Percentiles rank a stretch among this genome's conserved stretches.
phyloP scores from a whole-genome alignment of 1,140 invertebrate genomes.

The Cardiocondyla obscurior region DNA sequence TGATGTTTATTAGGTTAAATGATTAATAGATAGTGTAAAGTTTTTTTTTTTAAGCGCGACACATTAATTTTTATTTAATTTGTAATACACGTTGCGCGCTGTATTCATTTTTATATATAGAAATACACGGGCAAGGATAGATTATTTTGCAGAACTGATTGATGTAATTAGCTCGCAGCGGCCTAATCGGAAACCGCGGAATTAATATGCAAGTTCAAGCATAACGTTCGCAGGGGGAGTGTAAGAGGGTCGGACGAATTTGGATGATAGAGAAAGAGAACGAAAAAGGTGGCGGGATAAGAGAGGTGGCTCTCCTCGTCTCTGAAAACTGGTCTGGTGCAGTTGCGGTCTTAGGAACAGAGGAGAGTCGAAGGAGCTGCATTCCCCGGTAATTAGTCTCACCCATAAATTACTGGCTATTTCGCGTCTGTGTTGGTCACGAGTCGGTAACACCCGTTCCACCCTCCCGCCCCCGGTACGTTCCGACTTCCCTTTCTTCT shows the following conservation, averaged over 20 bases:
- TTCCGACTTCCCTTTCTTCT: constrained; percentile 32
- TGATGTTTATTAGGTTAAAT: constrained; percentile 6
- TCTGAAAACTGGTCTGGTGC: constrained; percentile 70
- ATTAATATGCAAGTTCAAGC: constrained; percentile 40
- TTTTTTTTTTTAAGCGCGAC: background rate
- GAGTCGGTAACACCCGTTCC: constrained; percentile 61
- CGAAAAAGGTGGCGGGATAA: constrained; percentile 54
- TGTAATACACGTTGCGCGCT: background rate
- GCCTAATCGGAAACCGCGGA: background rate
- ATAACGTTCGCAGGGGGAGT: background rate
- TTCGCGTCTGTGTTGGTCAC: constrained; percentile 75
- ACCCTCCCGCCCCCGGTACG: background rate
- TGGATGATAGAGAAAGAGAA: constrained; percentile 33
- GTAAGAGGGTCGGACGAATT: constrained; percentile 28
- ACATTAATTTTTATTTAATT: background rate
- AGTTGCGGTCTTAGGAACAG: constrained; percentile 72
- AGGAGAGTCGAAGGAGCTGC: constrained; percentile 78
- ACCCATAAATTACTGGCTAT: constrained; percentile 82
- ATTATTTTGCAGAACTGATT: constrained; percentile 4
- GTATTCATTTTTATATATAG: background rate
- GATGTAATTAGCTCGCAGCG: constrained; percentile 13
- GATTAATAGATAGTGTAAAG: background rate
- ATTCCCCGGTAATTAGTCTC: constrained; percentile 82
- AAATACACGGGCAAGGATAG: background rate
- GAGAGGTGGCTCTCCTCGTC: constrained; percentile 57